These are phyloP conservation scores for Drosophila sproati DNA, from an alignment of 1,140 invertebrate genomes.

Conservation along the genomic window DNA sequence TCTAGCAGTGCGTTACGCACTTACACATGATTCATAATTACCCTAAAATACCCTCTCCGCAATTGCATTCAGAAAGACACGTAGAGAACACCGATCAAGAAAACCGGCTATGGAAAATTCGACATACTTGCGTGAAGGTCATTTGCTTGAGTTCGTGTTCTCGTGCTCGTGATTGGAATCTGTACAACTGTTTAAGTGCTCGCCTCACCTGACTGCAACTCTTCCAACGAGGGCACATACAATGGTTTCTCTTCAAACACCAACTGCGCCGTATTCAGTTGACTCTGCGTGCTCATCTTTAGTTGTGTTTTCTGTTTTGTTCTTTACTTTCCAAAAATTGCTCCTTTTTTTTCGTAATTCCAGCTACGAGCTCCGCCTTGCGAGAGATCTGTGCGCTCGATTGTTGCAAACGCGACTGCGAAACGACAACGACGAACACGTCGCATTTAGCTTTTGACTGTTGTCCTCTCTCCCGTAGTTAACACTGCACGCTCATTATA, in stretches of 20 bases:
- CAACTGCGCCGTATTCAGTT: slow-evolving; percentile 71
- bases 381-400: slow-evolving; percentile 53
- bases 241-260: slow-evolving; percentile 84
- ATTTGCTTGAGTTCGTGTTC: slow-evolving; percentile 43
- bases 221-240: slow-evolving; percentile 85
- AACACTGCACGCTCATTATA: slow-evolving; percentile 62
- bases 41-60: background rate
- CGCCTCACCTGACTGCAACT: slow-evolving; percentile 86
- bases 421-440: slow-evolving; percentile 7
- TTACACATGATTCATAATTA: background rate
- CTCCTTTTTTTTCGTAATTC: slow-evolving; percentile 9
- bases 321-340: background rate
- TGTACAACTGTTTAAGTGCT: slow-evolving; percentile 36
- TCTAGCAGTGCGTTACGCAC: background rate
- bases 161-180: slow-evolving; percentile 29
- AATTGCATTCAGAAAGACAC: slow-evolving; percentile 3
- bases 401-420: slow-evolving; percentile 69
- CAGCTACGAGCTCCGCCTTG: slow-evolving; percentile 8
- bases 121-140: slow-evolving; percentile 73
- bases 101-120: slow-evolving; percentile 75
- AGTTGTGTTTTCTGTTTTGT: background rate
- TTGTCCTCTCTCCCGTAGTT: slow-evolving; percentile 59
- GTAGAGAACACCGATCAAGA: slow-evolving; percentile 41
- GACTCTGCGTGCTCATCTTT: slow-evolving; percentile 63
- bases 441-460: slow-evolving; percentile 44